Conservation (phyloP, 2,888 invertebrate species). For the Frankliniella intonsa region DNA sequence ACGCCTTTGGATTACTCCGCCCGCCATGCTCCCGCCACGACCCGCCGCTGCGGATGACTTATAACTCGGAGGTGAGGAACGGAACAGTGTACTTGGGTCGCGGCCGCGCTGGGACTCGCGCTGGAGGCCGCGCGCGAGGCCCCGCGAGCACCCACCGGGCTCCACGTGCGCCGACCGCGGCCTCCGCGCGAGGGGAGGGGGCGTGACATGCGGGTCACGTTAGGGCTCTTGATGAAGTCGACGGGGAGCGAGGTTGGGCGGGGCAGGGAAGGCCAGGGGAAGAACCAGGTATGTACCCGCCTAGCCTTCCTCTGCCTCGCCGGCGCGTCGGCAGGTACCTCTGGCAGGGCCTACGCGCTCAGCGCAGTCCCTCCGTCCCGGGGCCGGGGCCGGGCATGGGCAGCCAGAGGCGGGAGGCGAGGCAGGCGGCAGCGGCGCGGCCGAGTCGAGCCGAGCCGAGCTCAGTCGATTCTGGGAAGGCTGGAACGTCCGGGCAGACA, state of each 20-base stretch:
- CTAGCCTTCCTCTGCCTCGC: background rate
- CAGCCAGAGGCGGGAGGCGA: background rate
- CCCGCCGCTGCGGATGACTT: background rate
- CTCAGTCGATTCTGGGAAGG: conserved; percentile 1
- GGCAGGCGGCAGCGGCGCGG: background rate
- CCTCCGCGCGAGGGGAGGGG: too few relatives aligned
- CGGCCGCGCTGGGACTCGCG: background rate
- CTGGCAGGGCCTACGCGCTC: background rate
- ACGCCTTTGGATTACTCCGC: background rate
- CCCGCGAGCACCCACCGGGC: too few relatives aligned
- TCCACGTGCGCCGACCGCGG: too few relatives aligned
- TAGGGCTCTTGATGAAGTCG: too few relatives aligned
- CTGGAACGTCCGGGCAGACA: background rate
- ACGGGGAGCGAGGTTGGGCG: too few relatives aligned
- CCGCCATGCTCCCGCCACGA: background rate
- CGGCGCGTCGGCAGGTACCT: background rate
- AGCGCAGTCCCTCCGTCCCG: too few relatives aligned
- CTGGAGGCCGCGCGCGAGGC: too few relatives aligned
- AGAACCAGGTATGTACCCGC: too few relatives aligned
- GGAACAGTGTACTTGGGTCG: background rate
- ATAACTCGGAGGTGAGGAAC: background rate
- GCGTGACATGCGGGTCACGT: too few relatives aligned
- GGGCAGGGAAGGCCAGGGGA: too few relatives aligned
- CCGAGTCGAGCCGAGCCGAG: background rate
- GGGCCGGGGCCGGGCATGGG: background rate